phyloP scores from a whole-genome alignment of 2,113 vertebrate genomes.

The Steatornis caripensis region DNA sequence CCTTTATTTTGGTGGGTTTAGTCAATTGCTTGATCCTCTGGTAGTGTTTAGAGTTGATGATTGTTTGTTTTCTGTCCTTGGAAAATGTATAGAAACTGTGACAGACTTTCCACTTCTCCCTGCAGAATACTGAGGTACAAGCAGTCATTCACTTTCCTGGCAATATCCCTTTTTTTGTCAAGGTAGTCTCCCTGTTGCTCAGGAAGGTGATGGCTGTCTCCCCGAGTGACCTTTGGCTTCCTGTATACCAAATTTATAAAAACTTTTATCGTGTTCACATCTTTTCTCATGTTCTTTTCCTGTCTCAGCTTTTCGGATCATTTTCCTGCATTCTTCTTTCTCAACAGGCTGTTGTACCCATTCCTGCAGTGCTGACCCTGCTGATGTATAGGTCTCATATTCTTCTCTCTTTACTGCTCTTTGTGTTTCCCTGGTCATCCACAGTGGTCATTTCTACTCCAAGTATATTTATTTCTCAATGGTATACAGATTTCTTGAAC shows the following conservation, averaged over 20 bases:
- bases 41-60: neutral
- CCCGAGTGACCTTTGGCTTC: neutral
- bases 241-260: neutral
- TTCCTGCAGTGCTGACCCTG: neutral
- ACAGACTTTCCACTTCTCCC: neutral
- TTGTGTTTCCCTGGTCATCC: neutral
- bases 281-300: neutral
- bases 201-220: neutral
- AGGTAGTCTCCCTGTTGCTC: neutral
- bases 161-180: neutral
- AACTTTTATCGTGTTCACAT: neutral
- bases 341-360: neutral
- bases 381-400: neutral
- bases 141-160: neutral
- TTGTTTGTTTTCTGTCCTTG: neutral
- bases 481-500: neutral
- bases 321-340: neutral
- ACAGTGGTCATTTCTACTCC: neutral
- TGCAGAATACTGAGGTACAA: neutral
- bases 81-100: neutral
- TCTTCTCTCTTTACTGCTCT: neutral
- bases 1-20: neutral
- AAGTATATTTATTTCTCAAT: neutral
- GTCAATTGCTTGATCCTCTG: neutral
- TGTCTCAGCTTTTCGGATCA: neutral